phyloP scores from a whole-genome alignment of 2,888 invertebrate genomes.

The Itoplectis maculator region DNA sequence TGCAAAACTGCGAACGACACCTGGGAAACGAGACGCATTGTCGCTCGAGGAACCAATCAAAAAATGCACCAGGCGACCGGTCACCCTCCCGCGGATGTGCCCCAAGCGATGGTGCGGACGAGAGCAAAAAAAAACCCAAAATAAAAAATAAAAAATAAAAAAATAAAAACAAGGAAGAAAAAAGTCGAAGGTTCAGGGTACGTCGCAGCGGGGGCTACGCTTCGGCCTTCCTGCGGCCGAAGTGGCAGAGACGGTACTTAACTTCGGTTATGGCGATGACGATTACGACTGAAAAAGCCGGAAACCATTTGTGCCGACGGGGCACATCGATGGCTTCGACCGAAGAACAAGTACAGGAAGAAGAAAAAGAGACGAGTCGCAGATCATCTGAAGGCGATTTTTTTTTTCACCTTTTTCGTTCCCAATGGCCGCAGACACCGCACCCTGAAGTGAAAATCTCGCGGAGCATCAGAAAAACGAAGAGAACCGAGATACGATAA shows the following conservation, averaged over 20 bases:
- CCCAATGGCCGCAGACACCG: not conserved
- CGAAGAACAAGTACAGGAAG: constrained; percentile 44
- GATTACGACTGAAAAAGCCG: constrained; percentile 84
- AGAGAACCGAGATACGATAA: constrained; percentile 22
- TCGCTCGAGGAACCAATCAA: too few relatives aligned
- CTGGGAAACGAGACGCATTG: too few relatives aligned
- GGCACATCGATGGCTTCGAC: not conserved
- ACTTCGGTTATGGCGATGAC: constrained; percentile 79
- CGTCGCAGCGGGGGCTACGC: constrained; percentile 54
- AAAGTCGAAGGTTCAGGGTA: constrained; percentile 18
- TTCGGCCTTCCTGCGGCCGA: not conserved
- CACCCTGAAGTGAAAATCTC: constrained; percentile 21
- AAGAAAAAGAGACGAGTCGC: constrained; percentile 5
- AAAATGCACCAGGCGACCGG: constrained; percentile 39
- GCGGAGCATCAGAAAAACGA: constrained; percentile 18
- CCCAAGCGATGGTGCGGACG: constrained; percentile 52
- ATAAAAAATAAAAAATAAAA: too few relatives aligned
- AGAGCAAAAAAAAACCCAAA: constrained; percentile 29
- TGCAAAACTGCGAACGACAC: too few relatives aligned
- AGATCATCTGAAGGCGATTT: not conserved
- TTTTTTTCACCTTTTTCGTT: constrained; percentile 4
- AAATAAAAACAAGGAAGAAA: constrained; percentile 44
- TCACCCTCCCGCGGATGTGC: constrained; percentile 43
- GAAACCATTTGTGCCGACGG: constrained; percentile 82
- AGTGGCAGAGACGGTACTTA: constrained; percentile 77